Conservation (phyloP, 2,113 vertebrate species). For the Oryzias curvinotus region DNA sequence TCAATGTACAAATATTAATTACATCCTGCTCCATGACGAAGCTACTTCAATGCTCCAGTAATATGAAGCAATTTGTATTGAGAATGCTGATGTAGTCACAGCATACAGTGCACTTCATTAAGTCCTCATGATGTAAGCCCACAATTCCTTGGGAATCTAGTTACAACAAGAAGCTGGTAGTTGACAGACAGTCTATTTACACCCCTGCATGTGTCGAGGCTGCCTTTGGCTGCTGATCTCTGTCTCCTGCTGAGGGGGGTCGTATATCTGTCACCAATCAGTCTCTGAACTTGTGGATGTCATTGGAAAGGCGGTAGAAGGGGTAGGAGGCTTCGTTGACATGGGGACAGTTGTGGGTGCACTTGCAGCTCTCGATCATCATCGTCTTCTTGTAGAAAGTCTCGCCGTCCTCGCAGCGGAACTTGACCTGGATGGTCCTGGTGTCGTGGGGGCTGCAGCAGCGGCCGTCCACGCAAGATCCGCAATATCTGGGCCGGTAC, state of each 20-base stretch:
- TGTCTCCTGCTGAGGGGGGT: slow-evolving; percentile 36
- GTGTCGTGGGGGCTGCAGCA: slow-evolving; percentile 95
- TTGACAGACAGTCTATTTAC: slow-evolving; percentile 62
- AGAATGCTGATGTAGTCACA: slow-evolving; percentile 82
- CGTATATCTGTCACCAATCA: slow-evolving; percentile 67
- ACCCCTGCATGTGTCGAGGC: slow-evolving; percentile 55
- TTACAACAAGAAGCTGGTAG: slow-evolving; percentile 76
- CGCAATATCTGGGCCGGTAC: slow-evolving; percentile 93
- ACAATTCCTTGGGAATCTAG: slow-evolving; percentile 83
- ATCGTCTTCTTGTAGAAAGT: slow-evolving; percentile 95
- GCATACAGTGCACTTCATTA: slow-evolving; percentile 85
- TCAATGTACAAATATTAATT: slow-evolving; percentile 79
- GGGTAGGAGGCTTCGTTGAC: slow-evolving; percentile 87
- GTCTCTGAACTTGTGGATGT: slow-evolving; percentile 99
- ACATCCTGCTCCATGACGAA: slow-evolving; percentile 96
- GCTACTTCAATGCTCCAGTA: slow-evolving; percentile 93
- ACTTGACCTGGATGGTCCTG: slow-evolving; percentile 92
- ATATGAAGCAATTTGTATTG: slow-evolving; percentile 86
- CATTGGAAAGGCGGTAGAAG: slow-evolving; percentile 95
- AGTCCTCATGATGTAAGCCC: slow-evolving; percentile 77
- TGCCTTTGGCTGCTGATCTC: slow-evolving; percentile 50
- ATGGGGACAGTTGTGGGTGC: slow-evolving; percentile 91
- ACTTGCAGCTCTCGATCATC: slow-evolving; percentile 98
- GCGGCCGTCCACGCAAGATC: slow-evolving; percentile 91
- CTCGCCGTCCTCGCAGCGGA: slow-evolving; percentile 94